A percentile compares a stretch with the other conserved stretches of the same genome.
Conservation (phyloP, 2,113 vertebrate genomes). For the Tenebrosternarchus preto region DNA sequence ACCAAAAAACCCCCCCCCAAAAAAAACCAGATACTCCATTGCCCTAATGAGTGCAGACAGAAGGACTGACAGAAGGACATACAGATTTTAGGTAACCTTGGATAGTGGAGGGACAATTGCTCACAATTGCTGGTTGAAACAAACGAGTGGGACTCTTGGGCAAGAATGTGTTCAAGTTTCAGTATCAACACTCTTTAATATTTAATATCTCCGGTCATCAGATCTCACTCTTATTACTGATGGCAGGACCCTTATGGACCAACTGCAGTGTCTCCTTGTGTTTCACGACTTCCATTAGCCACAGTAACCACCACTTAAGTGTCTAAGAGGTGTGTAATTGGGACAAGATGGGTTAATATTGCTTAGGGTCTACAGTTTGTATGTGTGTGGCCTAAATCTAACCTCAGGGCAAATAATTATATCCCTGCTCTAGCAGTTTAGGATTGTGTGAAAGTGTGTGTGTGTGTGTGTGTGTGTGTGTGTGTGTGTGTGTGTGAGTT, state of each 20-base stretch:
- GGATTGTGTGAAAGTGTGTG: neutral
- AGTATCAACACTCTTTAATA: constrained; percentile 71
- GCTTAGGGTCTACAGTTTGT: neutral
- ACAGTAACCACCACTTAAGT: constrained; percentile 19
- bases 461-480: constrained; percentile 4
- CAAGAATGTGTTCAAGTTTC: constrained; percentile 64
- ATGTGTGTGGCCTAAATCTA: constrained; percentile 18
- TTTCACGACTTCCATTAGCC: constrained; percentile 35
- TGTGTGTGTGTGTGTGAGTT: constrained; percentile 2
- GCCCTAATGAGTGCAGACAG: too few species aligned
- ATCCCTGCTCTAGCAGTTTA: too few species aligned
- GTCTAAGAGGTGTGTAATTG: constrained; percentile 19
- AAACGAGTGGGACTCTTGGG: constrained; percentile 6
- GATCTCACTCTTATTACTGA: constrained; percentile 74
- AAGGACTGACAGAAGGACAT: too few species aligned
- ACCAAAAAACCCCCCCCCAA: too few species aligned
- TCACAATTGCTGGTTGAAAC: neutral
- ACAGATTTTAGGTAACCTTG: neutral
- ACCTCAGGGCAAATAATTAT: neutral
- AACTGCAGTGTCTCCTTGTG: constrained; percentile 1
- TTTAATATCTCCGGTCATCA: constrained; percentile 71
- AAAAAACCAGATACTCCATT: too few species aligned
- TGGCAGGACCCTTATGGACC: constrained; percentile 61
- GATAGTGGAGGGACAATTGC: neutral
- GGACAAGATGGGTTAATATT: constrained; percentile 25